Evolutionary conservation across 53 echinoderm and acorn worm genomes (phyloP), one percentile per base, ranked within the genome.

Genomic region (Henricia sp.): DNA sequence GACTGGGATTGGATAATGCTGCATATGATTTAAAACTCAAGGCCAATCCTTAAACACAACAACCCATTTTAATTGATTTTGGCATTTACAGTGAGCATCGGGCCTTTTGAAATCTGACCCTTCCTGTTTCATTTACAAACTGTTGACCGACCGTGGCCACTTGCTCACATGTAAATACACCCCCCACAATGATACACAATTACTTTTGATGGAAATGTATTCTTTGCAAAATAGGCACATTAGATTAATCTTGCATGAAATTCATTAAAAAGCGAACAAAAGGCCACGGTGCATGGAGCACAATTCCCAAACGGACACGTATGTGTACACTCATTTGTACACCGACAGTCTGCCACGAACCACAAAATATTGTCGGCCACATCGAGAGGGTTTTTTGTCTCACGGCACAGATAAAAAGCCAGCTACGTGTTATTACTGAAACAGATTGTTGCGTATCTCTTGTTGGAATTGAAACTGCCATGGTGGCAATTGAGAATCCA

Each of bases 241-340:
- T 40, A 17, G 39, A 38, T 67, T 40, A 67, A 40, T 46, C 48
- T 43, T 70, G 48, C 48, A 19, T 54, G 41, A 51, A 76, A 58
- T 76, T 76, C 76, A 76, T 76, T 38, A 17, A 76, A 8, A 76
- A 58, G 57, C 28, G 76, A 57, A 76, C 76, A 76, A 76, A 76
- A 76, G 76, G 39, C 19, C 3, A 73, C 51, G 34, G 52, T 34
- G 36, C 53, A 73, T 10, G 19, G n/a, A n/a, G n/a, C 62, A 60
- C n/a, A n/a, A n/a, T n/a, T n/a, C n/a, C n/a, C n/a, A n/a, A n/a
- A n/a, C n/a, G n/a, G n/a, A n/a, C n/a, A n/a, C n/a, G n/a, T n/a
- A n/a, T n/a, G n/a, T n/a, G n/a, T n/a, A n/a, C n/a, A n/a, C n/a
- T n/a, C n/a, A n/a, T n/a, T n/a, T n/a, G n/a, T n/a, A n/a, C 62